Base-by-base conservation (phyloP, 1,140 invertebrate species). In the Luehdorfia chinensis region DNA sequence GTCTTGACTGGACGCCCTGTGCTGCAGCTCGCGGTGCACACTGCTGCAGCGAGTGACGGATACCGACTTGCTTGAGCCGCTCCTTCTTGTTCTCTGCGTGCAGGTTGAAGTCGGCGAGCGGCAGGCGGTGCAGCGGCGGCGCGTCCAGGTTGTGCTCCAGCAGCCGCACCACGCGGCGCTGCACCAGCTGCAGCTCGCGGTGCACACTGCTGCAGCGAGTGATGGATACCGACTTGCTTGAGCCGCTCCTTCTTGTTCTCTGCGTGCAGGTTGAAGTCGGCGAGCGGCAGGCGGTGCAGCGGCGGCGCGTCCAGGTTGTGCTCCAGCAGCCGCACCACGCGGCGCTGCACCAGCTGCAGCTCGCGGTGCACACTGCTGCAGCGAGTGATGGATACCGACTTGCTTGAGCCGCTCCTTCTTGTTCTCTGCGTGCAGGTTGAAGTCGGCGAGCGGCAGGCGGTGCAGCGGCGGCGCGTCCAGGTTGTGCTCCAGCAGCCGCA, bases 71-170 rank as follows among this genome's bases (percentile, higher is more conserved):
- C 43, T 87, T 74, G 8, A 86, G 64, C 37, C 85, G 81, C 46
- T 87, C 70, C 14, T 81, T 79, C 50, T 89, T 88, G 2, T 72
- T 63, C 25, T 87, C 69, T 0, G 63, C 46, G 50, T 92, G 84
- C 21, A 92, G 57, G 66, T 91, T 89, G 56, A 92, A 92, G 33
- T 87, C 87, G 1, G 86, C 70, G 2, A 91, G 52, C 4, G 89
- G 85, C 0, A 92, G 66, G 47, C 84, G 87, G 43, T 88, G 84
- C 14, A 88, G 75, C 1, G 79, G 68, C 0, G 68, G 69, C 48
- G 84, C 87, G 4, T 50, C 55, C n/a, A 90, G 60, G 66, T 92
- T 92, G 45, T 79, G 66, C 37, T 90, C 87, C 7, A 92, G 66
- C 12, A 91, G 55, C 5, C 59, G 31, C 12, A 84, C 71, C 0